Evolutionary conservation across 2,797 vertebrate genomes (phyloP), one percentile per base, ranked within the genome.

Genomic region (Lagodon rhomboides): DNA sequence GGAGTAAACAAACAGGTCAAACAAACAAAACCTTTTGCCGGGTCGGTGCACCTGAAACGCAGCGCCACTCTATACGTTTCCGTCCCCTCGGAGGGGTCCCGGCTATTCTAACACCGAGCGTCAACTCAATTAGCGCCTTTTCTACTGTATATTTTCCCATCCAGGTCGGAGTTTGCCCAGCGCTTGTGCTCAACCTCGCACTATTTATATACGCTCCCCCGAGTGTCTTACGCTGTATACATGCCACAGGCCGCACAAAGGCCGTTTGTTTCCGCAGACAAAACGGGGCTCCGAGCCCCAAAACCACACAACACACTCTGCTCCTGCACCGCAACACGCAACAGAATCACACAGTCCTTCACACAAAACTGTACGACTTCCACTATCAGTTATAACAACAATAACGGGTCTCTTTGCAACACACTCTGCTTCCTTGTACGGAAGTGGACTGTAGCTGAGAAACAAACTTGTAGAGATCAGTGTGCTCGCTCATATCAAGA

Each of bases 21-120:
- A 82, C 56, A 83, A 87, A 88, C 80, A 85, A 88, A 80, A 74
- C 20, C 5, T 71, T 86, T 70, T 75, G 68, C 79, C 67, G 71
- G 70, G 75, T 82, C 75, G 80, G 72, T 71, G 77, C 70, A 60
- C 63, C 62, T 85, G 70, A 79, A 62, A 58, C 2, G 23, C 49
- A 51, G 60, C 22, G 68, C 54, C 64, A 63, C 53, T 77, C 68
- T 51, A 22, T 55, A 68, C 38, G 69, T 65, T 41, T 38, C 50
- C 63, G 20, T 47, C 64, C 65, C 59, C 81, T 81, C 58, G 61
- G 44, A 44, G 22, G 15, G 34, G n/a, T 20, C 44, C 56, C 8
- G 11, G 61, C 56, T 62, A 30, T 68, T 61, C 20, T 2, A 10
- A 63, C 47, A 13, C 17, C 55, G 30, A 73, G 46, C 55, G n/a